Conservation (phyloP, 2,888 invertebrate species). For the Charanyca ferruginea region DNA sequence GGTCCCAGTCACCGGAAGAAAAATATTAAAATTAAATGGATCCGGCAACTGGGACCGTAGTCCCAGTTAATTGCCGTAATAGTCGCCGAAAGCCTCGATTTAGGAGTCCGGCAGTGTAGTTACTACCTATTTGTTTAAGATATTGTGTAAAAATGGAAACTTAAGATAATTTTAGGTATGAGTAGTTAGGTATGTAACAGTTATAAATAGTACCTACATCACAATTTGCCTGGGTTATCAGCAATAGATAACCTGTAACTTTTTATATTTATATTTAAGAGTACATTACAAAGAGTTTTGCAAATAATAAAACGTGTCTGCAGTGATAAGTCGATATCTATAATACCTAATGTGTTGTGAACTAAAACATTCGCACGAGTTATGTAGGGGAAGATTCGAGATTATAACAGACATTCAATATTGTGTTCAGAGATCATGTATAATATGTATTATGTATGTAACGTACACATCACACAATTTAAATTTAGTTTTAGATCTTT, state of each 20-base stretch:
- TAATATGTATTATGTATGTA: no score
- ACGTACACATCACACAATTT: no score
- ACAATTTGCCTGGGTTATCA: constrained; percentile 47
- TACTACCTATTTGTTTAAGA: background rate
- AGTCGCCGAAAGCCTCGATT: no score
- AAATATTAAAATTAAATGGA: no score
- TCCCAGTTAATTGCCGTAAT: no score
- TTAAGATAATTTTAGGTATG: background rate
- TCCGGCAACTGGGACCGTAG: no score
- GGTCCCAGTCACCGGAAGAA: no score
- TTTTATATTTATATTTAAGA: constrained; percentile 19
- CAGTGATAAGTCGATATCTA: constrained; percentile 31
- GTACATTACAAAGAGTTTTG: constrained; percentile 22
- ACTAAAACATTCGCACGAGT: constrained; percentile 21
- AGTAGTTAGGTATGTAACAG: constrained; percentile 2
- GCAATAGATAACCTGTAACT: constrained; percentile 36
- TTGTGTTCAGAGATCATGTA: no score
- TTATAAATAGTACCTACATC: constrained; percentile 34
- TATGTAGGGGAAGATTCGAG: constrained; percentile 10
- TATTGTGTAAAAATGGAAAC: background rate
- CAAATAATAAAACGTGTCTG: constrained; percentile 39
- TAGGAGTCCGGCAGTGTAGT: background rate
- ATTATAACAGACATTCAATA: background rate
- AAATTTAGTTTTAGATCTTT: no score
- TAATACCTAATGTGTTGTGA: background rate